Conservation (phyloP, 2,113 vertebrate genomes). For the Pungitius pungitius region DNA sequence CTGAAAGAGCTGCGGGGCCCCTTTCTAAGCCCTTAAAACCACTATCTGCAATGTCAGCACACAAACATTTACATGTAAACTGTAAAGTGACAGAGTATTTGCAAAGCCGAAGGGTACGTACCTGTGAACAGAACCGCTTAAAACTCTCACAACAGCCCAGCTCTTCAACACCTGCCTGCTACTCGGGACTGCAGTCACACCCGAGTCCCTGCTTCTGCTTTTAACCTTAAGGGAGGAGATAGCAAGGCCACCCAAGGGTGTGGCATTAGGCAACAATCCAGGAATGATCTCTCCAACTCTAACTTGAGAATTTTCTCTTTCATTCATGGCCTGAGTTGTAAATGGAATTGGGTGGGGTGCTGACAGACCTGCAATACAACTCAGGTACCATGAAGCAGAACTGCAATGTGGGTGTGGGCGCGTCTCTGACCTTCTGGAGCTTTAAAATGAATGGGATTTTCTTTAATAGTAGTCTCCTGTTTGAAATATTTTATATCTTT, state of each 20-base stretch:
- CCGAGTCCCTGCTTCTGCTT: slow-evolving; percentile 54
- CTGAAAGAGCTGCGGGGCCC: background rate
- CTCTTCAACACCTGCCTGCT: slow-evolving; percentile 31
- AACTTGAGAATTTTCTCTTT: slow-evolving; percentile 17
- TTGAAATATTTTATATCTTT: background rate
- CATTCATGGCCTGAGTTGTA: slow-evolving; percentile 12
- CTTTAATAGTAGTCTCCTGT: background rate
- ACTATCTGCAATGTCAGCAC: background rate
- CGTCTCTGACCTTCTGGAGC: background rate
- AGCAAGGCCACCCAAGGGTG: slow-evolving; percentile 85
- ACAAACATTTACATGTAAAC: background rate
- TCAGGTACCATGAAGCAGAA: slow-evolving; percentile 29
- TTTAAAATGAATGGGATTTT: background rate
- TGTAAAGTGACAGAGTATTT: background rate
- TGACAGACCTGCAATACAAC: slow-evolving; percentile 54
- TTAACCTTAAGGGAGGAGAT: slow-evolving; percentile 82
- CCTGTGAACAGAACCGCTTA: slow-evolving; percentile 33
- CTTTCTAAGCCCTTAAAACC: background rate
- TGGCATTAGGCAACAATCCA: slow-evolving; percentile 76
- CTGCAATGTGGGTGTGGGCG: slow-evolving; percentile 2
- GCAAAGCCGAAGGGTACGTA: slow-evolving; percentile 38
- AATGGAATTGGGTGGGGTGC: slow-evolving; percentile 46
- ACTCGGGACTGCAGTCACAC: slow-evolving; percentile 41
- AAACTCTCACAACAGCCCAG: slow-evolving; percentile 17
- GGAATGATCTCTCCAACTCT: slow-evolving; percentile 26